A percentile compares a stretch with the other conserved stretches of the same genome.
Evolutionary conservation across 2,888 invertebrate genomes (phyloP).

Genomic region (Idaea dimidiata): DNA sequence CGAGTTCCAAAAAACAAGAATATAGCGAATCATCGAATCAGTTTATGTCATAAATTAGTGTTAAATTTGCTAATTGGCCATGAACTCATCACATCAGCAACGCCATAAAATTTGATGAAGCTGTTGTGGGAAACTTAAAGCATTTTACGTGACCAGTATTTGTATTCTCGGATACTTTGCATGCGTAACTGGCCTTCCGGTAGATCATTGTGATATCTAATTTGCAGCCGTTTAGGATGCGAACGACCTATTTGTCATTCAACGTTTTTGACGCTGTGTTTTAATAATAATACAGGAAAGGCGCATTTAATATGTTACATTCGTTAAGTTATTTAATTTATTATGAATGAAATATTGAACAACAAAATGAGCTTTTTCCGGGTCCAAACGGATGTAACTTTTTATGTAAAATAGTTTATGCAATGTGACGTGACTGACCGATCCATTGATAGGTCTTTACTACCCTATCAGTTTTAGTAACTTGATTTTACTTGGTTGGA

Average conservation of each 20-base stretch:
- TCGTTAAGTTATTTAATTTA: conserved; percentile 8
- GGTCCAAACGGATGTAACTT: neutral
- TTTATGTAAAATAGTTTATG: neutral
- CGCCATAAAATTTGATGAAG: neutral
- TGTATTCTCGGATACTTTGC: conserved; percentile 53
- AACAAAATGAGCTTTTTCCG: neutral
- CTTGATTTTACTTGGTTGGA: neutral
- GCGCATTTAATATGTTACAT: neutral
- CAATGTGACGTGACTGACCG: neutral
- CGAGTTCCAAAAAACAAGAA: neutral
- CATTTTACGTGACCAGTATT: conserved; percentile 62
- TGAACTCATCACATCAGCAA: too few relatives aligned
- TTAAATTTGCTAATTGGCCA: too few relatives aligned
- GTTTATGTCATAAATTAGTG: too few relatives aligned
- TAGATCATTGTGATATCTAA: conserved; percentile 45
- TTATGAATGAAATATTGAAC: neutral
- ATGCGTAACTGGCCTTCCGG: conserved; percentile 43
- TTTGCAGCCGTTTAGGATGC: conserved; percentile 44
- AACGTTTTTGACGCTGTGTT: conserved; percentile 23
- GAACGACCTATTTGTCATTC: conserved; percentile 37
- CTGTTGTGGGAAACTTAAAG: conserved; percentile 29
- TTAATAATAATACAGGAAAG: conserved; percentile 9
- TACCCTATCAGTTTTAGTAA: neutral
- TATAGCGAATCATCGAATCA: too few relatives aligned
- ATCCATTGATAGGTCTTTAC: neutral